Base-by-base conservation (phyloP, 2,888 invertebrate species). In the Hedya salicella region DNA sequence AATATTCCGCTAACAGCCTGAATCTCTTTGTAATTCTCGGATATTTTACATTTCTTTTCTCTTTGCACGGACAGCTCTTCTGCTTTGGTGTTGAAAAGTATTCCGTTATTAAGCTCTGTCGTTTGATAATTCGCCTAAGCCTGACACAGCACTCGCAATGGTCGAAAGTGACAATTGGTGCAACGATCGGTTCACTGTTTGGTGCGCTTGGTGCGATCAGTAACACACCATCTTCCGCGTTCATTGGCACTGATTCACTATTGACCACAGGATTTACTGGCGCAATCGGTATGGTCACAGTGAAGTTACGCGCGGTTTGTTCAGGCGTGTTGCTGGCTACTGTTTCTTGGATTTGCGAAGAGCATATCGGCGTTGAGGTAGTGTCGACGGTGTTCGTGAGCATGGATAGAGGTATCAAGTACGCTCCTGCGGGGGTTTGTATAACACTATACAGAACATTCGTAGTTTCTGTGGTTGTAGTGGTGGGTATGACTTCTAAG, bases 141-240 rank as follows among this genome's bases (percentile, higher is more conserved):
- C 83, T 36, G 0, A 77, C 11, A 70, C 92, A 92, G 63, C 91
- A 92, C 1, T 73, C 69, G 39, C 92, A 92, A 61, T 91, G 91
- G 19, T 67, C 42, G 32, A 25, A 25, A 4, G 25, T 25, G 25
- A 25, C 25, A 0, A 25, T 6, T 0, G 25, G 25, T 6, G 25
- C 25, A 25, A 44, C 25, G 3, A n/a, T 30, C 6, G 39, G 46
- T 21, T 30, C 32, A 21, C 53, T 46, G n/a, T n/a, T n/a, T n/a
- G n/a, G n/a, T n/a, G n/a, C n/a, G n/a, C n/a, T 3, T 30, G 42
- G 4, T 53, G 50, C 8, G 3, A 46, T 9, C 1, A 0, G 8
- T 3, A 36, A 9, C 1, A 36, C 2, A 11, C 36, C 36, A 36
- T 36, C 11, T 36, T 36, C 9, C 8, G 9, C 36, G 36, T 36